Evolutionary conservation across 2,888 invertebrate genomes (phyloP).

Genomic region (Capitulum mitella): DNA sequence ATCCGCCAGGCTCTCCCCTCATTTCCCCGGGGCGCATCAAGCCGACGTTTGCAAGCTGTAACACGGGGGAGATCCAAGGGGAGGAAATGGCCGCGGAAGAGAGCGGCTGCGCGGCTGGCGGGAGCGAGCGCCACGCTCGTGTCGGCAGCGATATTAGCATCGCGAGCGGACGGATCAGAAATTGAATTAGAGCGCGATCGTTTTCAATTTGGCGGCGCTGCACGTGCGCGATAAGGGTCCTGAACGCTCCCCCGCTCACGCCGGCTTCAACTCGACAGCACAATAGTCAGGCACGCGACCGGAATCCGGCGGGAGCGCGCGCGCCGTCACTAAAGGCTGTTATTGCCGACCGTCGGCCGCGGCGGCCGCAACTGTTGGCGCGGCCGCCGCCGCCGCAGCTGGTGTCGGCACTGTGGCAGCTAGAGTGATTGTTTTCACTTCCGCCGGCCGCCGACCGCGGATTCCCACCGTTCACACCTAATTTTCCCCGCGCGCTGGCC

Average conservation of each 20-base stretch:
- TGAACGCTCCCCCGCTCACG: not conserved
- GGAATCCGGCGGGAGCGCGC: not conserved
- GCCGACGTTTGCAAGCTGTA: conserved; percentile 15
- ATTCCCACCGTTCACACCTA: conserved; percentile 5
- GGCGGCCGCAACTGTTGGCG: not conserved
- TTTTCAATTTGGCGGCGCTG: not conserved
- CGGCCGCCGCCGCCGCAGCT: not conserved
- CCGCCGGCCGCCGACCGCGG: not conserved
- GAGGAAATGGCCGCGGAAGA: not conserved
- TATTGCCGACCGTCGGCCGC: not conserved
- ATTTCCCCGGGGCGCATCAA: not conserved
- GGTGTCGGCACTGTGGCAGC: too few relatives aligned
- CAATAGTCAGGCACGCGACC: not conserved
- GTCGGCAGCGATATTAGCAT: not conserved
- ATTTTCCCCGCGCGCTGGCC: not conserved
- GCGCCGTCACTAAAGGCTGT: not conserved
- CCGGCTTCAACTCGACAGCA: not conserved
- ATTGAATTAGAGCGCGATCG: conserved; percentile 12
- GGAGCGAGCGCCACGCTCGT: not conserved
- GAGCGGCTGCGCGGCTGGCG: not conserved
- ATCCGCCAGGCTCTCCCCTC: not conserved
- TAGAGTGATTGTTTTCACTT: too few relatives aligned
- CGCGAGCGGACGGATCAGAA: not conserved
- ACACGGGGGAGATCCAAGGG: not conserved
- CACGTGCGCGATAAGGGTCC: not conserved